These are phyloP conservation scores for Ichneumoninae sp. DNA, from an alignment of 2,888 invertebrate species.

Conservation along the genomic window DNA sequence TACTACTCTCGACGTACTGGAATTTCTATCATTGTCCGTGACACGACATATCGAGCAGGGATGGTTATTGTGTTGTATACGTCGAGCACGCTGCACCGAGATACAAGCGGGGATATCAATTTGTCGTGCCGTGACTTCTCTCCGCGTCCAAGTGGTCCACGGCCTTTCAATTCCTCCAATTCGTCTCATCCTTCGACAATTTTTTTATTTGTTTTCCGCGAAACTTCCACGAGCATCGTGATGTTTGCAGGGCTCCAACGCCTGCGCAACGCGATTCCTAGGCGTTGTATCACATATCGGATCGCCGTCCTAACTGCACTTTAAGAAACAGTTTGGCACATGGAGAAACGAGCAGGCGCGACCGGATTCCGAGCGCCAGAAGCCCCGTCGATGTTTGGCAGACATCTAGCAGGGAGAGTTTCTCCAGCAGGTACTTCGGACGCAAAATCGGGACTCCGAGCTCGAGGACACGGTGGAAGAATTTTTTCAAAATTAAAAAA, in stretches of 20 bases:
- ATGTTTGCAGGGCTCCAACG: not conserved
- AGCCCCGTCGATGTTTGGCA: slow-evolving; percentile 50
- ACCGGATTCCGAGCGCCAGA: slow-evolving; percentile 10
- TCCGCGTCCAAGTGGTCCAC: slow-evolving; percentile 1
- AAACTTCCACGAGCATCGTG: not conserved
- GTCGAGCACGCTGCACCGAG: not conserved
- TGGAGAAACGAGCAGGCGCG: not conserved
- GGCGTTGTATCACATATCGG: not conserved
- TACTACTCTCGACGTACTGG: slow-evolving; percentile 33
- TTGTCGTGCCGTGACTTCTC: slow-evolving; percentile 33
- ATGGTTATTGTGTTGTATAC: slow-evolving; percentile 14
- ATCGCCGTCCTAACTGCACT: not conserved
- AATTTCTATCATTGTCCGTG: slow-evolving; percentile 40
- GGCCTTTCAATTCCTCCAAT: not conserved
- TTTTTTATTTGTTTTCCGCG: not conserved
- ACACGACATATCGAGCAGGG: slow-evolving; percentile 28
- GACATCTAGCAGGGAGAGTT: slow-evolving; percentile 1
- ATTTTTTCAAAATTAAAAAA: not conserved
- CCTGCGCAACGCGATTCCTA: not conserved
- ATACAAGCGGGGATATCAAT: slow-evolving; percentile 42
- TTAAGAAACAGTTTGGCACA: slow-evolving; percentile 3
- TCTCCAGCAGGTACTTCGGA: not conserved
- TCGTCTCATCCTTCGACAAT: not conserved
- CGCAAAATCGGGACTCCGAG: not conserved
- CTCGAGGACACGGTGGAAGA: not conserved